These are phyloP conservation scores for Sebastes umbrosus DNA, from an alignment of 2,797 vertebrate genomes.

Conservation along the genomic window DNA sequence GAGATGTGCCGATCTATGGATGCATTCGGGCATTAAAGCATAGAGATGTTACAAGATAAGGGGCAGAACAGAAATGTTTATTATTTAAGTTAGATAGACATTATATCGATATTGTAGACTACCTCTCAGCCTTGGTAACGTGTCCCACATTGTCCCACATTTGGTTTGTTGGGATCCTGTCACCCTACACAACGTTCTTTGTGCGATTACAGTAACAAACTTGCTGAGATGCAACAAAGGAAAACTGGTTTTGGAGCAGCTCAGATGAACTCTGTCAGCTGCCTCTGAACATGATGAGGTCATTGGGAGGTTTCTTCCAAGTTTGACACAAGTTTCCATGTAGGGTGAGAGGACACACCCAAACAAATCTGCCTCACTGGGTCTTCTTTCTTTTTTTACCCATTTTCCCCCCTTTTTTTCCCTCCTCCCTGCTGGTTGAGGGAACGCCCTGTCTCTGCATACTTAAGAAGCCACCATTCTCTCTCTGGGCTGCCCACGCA, in stretches of 20 bases:
- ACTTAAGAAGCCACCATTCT: slow-evolving; percentile 54
- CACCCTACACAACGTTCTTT: slow-evolving; percentile 5
- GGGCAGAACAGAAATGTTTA: too few species aligned
- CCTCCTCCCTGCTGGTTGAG: slow-evolving; percentile 22
- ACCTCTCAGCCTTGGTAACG: too few species aligned
- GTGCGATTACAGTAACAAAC: slow-evolving; percentile 1
- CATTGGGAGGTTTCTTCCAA: slow-evolving; percentile 55
- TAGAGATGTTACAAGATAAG: too few species aligned
- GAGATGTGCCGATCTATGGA: too few species aligned
- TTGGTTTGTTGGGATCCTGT: too few species aligned
- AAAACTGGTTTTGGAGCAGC: neutral
- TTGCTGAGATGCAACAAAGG: slow-evolving; percentile 7
- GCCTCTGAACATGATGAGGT: slow-evolving; percentile 59
- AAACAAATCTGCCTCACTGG: slow-evolving; percentile 36
- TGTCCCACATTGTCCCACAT: too few species aligned
- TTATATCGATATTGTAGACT: too few species aligned
- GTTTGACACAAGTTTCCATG: slow-evolving; percentile 70
- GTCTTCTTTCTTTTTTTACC: neutral
- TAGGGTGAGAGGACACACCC: slow-evolving; percentile 72
- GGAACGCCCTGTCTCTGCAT: slow-evolving; percentile 75
- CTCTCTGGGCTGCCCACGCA: slow-evolving; percentile 39
- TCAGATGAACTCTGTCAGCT: slow-evolving; percentile 34
- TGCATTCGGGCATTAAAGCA: too few species aligned
- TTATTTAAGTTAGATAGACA: too few species aligned
- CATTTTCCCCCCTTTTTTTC: neutral